phyloP scores from a whole-genome alignment of 2,888 invertebrate species.

The Malacosoma neustria region DNA sequence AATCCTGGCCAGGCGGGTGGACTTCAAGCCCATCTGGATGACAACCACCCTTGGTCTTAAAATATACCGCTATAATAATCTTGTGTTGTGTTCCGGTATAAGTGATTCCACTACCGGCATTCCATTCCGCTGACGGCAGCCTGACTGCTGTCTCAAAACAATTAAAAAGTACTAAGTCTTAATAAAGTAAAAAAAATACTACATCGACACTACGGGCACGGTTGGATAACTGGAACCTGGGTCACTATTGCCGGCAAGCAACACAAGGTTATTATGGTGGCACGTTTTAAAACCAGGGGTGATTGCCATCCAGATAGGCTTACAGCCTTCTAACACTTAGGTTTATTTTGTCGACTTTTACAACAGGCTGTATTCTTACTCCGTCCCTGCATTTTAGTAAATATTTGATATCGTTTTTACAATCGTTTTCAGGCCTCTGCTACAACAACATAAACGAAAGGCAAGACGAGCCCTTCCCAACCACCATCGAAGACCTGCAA shows the following conservation, averaged over 20 bases:
- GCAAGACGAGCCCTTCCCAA: conserved; percentile 88
- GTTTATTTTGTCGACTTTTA: neutral
- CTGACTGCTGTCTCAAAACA: too few relatives aligned
- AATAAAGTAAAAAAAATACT: too few relatives aligned
- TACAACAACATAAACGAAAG: conserved; percentile 79
- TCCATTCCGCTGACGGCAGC: too few relatives aligned
- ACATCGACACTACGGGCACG: too few relatives aligned
- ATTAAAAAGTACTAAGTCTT: too few relatives aligned
- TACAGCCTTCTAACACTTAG: neutral
- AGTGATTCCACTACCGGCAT: too few relatives aligned
- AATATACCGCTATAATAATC: too few relatives aligned
- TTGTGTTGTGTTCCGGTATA: too few relatives aligned
- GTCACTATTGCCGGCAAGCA: neutral
- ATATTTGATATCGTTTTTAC: neutral
- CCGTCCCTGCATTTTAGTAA: neutral
- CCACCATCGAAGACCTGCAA: conserved; percentile 91
- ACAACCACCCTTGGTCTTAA: too few relatives aligned
- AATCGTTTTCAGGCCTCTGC: conserved; percentile 73
- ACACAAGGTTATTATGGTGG: neutral
- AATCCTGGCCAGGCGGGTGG: too few relatives aligned
- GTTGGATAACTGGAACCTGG: neutral
- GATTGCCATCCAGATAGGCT: neutral
- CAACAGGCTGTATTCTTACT: neutral
- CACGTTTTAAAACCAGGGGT: neutral
- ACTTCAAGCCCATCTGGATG: too few relatives aligned